Conservation (phyloP, 2,888 invertebrate genomes). For the Cordilura impudica region DNA sequence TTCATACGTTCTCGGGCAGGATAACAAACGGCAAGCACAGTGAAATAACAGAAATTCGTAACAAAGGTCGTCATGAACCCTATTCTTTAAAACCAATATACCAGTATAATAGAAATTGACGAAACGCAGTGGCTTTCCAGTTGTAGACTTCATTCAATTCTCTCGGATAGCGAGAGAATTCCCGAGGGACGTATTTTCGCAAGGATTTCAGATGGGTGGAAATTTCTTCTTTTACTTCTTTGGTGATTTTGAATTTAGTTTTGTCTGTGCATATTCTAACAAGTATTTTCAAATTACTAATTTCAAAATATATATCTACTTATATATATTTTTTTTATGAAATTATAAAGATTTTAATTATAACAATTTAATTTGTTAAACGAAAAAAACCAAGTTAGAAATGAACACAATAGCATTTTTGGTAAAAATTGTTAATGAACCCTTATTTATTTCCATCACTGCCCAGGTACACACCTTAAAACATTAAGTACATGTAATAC, state of each 20-base stretch:
- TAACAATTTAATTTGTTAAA: too few relatives aligned
- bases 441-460: too few relatives aligned
- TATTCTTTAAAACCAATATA: conserved; percentile 14
- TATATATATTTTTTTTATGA: too few relatives aligned
- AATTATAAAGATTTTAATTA: too few relatives aligned
- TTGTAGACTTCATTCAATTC: conserved; percentile 16
- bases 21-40: conserved; percentile 17
- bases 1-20: conserved; percentile 7
- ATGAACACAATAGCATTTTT: too few relatives aligned
- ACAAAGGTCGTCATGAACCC: conserved; percentile 21
- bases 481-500: too few relatives aligned
- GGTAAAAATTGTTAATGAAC: too few relatives aligned
- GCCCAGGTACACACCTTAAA: too few relatives aligned
- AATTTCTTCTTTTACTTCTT: not conserved
- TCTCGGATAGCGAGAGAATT: conserved; percentile 20
- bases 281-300: too few relatives aligned
- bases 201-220: not conserved
- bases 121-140: conserved; percentile 39
- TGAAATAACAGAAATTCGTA: too few relatives aligned
- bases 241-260: not conserved
- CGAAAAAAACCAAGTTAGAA: too few relatives aligned
- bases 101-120: conserved; percentile 29
- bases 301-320: too few relatives aligned
- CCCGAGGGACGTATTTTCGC: conserved; percentile 10
- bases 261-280: not conserved